Evolutionary conservation across 2,797 vertebrate genomes (phyloP).

Genomic region (Bufotes viridis): DNA sequence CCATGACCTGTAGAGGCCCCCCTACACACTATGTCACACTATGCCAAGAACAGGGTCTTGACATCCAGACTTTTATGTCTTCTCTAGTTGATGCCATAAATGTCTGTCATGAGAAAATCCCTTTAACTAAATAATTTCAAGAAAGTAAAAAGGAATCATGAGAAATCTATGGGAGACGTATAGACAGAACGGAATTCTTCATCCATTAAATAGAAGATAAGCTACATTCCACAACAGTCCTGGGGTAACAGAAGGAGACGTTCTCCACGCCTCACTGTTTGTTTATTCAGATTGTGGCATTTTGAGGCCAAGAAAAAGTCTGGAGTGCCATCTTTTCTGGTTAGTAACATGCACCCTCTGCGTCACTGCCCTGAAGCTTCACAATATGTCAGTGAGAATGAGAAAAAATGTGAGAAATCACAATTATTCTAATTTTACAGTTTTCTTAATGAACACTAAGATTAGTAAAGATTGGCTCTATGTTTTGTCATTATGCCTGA

Average conservation of each 20-base stretch:
- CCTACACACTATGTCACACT: too few relatives aligned
- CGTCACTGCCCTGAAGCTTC: slow-evolving; percentile 44
- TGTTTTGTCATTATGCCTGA: neutral
- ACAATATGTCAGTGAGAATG: slow-evolving; percentile 34
- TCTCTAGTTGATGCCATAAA: neutral
- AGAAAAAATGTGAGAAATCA: neutral
- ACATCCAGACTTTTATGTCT: neutral
- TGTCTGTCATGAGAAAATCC: neutral
- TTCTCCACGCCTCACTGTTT: slow-evolving; percentile 50
- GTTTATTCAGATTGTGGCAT: slow-evolving; percentile 55
- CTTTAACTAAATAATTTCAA: neutral
- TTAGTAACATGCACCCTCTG: slow-evolving; percentile 20
- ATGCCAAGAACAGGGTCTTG: neutral
- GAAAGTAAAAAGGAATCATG: neutral
- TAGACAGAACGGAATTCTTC: neutral
- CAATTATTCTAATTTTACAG: neutral
- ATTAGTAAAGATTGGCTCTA: neutral
- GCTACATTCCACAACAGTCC: slow-evolving; percentile 25
- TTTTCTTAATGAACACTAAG: neutral
- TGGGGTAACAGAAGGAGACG: slow-evolving; percentile 45
- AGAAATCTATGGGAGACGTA: neutral
- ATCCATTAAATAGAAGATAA: slow-evolving; percentile 27
- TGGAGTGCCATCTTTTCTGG: slow-evolving; percentile 40
- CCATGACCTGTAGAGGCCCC: too few relatives aligned
- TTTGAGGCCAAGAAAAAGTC: slow-evolving; percentile 57